A percentile compares a stretch with the other conserved stretches of the same genome.
These are phyloP conservation scores for Felis chaus DNA, from an alignment of 2,113 vertebrate species.

Conservation along the genomic window DNA sequence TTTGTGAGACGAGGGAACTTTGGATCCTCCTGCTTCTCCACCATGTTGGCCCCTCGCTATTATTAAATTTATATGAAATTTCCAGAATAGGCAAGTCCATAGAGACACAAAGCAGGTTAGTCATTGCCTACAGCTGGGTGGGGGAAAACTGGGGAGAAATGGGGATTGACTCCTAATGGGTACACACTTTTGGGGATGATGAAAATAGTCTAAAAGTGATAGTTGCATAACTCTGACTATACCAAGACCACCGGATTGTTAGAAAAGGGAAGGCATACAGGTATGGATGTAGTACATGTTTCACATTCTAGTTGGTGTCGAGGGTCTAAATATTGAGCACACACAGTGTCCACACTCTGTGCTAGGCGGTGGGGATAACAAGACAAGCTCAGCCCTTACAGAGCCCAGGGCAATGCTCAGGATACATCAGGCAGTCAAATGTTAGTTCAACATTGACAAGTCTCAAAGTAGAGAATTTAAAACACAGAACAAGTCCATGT, in stretches of 20 bases:
- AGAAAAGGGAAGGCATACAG: background rate
- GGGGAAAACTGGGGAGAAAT: background rate
- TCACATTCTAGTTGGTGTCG: background rate
- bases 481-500: background rate
- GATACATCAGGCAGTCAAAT: background rate
- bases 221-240: background rate
- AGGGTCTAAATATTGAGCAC: background rate
- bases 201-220: background rate
- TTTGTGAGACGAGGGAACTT: too few relatives aligned
- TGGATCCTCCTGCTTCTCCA: too few relatives aligned
- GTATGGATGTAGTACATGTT: background rate
- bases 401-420: background rate
- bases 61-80: background rate
- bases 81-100: background rate
- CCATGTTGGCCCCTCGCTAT: too few relatives aligned
- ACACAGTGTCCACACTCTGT: rapidly evolving
- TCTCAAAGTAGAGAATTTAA: background rate
- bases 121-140: background rate
- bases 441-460: background rate
- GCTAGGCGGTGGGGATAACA: background rate
- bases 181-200: background rate
- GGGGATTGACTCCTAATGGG: background rate
- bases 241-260: background rate
- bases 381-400: background rate
- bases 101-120: background rate